phyloP scores from a whole-genome alignment of 2,797 vertebrate genomes.

The Oreochromis grahami region DNA sequence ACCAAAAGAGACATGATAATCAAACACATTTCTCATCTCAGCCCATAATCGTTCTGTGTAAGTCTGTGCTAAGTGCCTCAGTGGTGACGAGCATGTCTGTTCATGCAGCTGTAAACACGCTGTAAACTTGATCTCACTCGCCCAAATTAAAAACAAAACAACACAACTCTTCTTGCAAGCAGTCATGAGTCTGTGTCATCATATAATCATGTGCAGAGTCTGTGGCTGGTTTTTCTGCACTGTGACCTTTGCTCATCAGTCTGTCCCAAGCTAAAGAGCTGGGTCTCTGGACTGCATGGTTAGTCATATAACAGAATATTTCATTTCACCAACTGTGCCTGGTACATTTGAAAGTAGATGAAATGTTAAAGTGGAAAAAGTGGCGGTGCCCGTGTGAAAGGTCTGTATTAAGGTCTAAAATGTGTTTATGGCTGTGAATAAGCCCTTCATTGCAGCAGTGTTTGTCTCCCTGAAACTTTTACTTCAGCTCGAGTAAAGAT shows the following conservation, averaged over 20 bases:
- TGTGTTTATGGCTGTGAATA: neutral
- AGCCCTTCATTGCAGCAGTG: neutral
- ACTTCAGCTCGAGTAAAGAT: neutral
- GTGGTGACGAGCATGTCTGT: neutral
- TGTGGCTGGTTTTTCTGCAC: neutral
- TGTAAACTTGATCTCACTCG: neutral
- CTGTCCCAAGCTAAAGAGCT: neutral
- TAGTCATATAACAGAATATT: neutral
- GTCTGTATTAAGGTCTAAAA: neutral
- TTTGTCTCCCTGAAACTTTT: neutral
- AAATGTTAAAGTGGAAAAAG: neutral
- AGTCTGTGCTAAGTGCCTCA: neutral
- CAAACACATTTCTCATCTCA: neutral
- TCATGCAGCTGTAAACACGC: neutral
- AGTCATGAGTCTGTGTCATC: conserved; percentile 32
- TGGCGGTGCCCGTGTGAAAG: neutral
- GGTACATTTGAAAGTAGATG: neutral
- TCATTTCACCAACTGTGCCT: neutral
- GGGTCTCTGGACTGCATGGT: neutral
- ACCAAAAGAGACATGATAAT: neutral
- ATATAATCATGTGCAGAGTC: conserved; percentile 31
- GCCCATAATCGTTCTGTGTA: neutral
- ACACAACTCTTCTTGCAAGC: neutral
- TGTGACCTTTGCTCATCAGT: conserved; percentile 30
- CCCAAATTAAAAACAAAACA: neutral